A percentile compares a stretch with the other conserved stretches of the same genome.
These are phyloP conservation scores for Sinocyclocheilus maitianheensis DNA, from an alignment of 2,113 vertebrate species.

Conservation along the genomic window DNA sequence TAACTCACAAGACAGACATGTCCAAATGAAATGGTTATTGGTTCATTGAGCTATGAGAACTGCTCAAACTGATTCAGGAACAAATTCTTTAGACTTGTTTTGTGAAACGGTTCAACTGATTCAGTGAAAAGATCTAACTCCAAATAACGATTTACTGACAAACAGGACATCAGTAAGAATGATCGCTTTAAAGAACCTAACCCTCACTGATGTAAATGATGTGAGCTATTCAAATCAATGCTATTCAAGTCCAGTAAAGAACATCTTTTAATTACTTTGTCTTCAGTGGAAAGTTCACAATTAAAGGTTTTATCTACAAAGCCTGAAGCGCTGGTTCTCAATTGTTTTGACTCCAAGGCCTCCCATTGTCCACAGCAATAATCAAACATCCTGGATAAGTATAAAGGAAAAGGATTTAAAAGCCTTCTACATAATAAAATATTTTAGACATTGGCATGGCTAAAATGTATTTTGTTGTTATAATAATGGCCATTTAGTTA, in stretches of 20 bases:
- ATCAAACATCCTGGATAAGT: not conserved
- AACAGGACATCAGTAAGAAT: not conserved
- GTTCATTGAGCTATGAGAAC: not conserved
- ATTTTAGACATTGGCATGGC: not conserved
- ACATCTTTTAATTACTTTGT: not conserved
- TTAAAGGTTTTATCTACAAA: not conserved
- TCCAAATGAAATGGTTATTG: not conserved
- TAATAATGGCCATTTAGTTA: not conserved
- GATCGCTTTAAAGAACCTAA: not conserved
- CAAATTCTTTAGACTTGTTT: not conserved
- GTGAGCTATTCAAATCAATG: not conserved
- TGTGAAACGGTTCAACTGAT: not conserved
- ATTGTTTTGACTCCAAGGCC: not conserved
- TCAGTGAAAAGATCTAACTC: not conserved
- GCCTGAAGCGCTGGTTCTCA: not conserved
- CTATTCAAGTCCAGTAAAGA: not conserved
- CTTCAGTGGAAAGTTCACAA: not conserved
- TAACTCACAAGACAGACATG: not conserved
- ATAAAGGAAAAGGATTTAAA: not conserved
- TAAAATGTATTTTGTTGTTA: not conserved
- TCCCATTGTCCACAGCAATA: not conserved
- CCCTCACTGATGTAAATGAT: not conserved
- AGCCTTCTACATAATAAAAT: not conserved
- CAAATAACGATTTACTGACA: not conserved
- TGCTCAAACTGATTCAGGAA: not conserved